Conservation (phyloP, 2,113 vertebrate species). For the Oriolus oriolus region DNA sequence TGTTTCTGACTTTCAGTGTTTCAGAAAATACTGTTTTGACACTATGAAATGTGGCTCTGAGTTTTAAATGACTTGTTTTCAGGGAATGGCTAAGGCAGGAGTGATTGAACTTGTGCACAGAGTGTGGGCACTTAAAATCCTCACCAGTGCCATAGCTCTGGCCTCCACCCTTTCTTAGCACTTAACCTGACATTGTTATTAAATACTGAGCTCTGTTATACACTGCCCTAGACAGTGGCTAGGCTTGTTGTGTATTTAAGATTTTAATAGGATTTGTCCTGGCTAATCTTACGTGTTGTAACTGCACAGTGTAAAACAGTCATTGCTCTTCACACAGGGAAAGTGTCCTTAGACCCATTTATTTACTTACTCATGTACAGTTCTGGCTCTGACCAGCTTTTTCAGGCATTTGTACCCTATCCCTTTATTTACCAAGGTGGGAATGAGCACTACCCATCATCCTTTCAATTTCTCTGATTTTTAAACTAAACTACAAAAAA, state of each 20-base stretch:
- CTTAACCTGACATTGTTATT: background rate
- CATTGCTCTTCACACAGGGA: background rate
- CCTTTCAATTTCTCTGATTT: background rate
- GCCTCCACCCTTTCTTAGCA: background rate
- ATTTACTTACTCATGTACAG: background rate
- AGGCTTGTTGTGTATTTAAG: constrained; percentile 26
- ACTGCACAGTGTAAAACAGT: background rate
- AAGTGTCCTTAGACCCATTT: background rate
- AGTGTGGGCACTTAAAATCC: background rate
- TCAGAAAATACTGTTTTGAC: constrained; percentile 4
- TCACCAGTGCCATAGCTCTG: background rate
- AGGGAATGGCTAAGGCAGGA: background rate
- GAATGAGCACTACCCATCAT: background rate
- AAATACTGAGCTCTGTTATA: background rate
- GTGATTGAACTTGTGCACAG: background rate
- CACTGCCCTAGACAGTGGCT: background rate
- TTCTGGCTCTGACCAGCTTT: background rate
- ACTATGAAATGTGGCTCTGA: background rate
- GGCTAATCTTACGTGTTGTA: background rate
- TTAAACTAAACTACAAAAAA: no score
- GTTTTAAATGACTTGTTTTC: background rate
- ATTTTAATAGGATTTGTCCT: constrained; percentile 31
- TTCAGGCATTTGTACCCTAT: background rate
- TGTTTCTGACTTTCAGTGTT: constrained; percentile 25
- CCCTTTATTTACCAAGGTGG: background rate